A percentile compares a stretch with the other conserved stretches of the same genome.
phyloP scores from a whole-genome alignment of 2,888 invertebrate genomes.

The Lepeophtheirus nordmannii region DNA sequence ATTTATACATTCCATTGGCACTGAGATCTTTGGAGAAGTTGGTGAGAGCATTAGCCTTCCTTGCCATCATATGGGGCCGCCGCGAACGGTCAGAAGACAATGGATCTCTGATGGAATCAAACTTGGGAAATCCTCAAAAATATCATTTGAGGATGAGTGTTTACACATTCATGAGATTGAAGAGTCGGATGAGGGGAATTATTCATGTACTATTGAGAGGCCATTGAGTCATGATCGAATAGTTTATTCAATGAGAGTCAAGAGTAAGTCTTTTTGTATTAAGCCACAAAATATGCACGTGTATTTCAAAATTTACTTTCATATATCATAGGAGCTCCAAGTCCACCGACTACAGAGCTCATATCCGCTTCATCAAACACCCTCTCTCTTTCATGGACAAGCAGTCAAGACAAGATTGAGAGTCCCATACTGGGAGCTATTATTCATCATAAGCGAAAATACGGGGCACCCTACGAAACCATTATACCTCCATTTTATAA shows the following conservation, averaged over 20 bases:
- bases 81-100: background rate
- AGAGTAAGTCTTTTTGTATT: background rate
- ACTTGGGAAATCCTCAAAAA: background rate
- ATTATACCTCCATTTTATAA: slow-evolving; percentile 8
- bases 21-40: background rate
- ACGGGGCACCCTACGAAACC: background rate
- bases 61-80: background rate
- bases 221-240: slow-evolving; percentile 2
- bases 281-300: background rate
- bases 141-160: background rate
- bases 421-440: background rate
- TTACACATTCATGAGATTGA: background rate
- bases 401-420: background rate
- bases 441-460: slow-evolving; percentile 4
- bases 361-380: background rate
- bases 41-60: slow-evolving; percentile 6
- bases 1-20: slow-evolving; percentile 1
- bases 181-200: background rate
- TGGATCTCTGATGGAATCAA: slow-evolving; percentile 1
- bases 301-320: background rate
- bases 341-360: background rate
- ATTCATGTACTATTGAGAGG: background rate
- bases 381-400: slow-evolving; percentile 1
- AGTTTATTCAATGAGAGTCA: background rate
- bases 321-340: background rate